Conservation (phyloP, 2,113 vertebrate species). For the Paratilapia polleni region DNA sequence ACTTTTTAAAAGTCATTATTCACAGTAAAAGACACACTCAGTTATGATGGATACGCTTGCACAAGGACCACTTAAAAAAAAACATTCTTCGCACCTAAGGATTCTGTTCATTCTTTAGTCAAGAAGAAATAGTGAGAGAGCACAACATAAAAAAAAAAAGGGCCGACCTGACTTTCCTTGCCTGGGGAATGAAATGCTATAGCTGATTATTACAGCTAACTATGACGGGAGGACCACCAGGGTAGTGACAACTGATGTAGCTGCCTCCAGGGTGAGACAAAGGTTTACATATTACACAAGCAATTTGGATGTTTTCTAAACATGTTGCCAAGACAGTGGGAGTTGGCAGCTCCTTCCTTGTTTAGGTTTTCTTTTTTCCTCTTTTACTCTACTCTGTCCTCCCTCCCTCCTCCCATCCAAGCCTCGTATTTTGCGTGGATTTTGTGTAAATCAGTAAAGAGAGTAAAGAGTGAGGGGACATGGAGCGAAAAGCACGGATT, state of each 20-base stretch:
- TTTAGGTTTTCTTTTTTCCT: constrained; percentile 85
- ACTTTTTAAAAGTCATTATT: neutral
- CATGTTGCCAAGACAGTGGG: constrained; percentile 98
- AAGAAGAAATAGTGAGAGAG: constrained; percentile 69
- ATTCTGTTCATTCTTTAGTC: constrained; percentile 71
- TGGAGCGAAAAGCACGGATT: constrained; percentile 80
- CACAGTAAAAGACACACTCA: constrained; percentile 5
- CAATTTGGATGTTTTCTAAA: constrained; percentile 99
- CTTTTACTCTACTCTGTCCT: constrained; percentile 71
- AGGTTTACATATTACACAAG: constrained; percentile 99
- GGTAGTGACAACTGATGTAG: constrained; percentile 92
- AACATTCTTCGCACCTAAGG: constrained; percentile 66
- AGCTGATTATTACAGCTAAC: constrained; percentile 89
- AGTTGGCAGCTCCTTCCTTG: constrained; percentile 88
- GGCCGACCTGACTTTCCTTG: constrained; percentile 75
- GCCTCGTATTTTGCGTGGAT: constrained; percentile 83
- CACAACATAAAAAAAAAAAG: constrained; percentile 57
- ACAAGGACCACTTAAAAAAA: constrained; percentile 20
- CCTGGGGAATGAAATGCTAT: constrained; percentile 81
- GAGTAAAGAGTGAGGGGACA: constrained; percentile 45
- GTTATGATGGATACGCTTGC: constrained; percentile 34
- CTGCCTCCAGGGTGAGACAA: constrained; percentile 93
- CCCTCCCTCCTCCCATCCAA: constrained; percentile 32
- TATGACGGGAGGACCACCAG: constrained; percentile 95
- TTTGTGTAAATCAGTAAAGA: constrained; percentile 72